These are phyloP conservation scores for Lomographa bimaculata DNA, from an alignment of 2,888 invertebrate species.

Conservation along the genomic window DNA sequence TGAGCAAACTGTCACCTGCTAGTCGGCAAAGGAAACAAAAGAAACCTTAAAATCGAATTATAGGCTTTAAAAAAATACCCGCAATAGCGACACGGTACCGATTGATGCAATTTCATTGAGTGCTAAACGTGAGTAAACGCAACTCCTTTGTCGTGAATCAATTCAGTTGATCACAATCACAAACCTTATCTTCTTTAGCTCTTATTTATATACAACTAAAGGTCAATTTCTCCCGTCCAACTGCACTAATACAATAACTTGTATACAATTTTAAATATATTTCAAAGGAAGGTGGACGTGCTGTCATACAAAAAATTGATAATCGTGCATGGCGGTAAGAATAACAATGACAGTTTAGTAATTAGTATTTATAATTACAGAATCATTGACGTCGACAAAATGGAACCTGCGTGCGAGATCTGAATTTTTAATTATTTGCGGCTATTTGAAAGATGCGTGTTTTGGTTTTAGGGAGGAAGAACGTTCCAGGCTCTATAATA, in stretches of 20 bases:
- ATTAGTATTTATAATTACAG: constrained; percentile 76
- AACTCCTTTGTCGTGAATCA: constrained; percentile 56
- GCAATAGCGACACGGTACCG: constrained; percentile 72
- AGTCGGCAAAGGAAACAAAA: constrained; percentile 52
- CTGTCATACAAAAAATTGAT: constrained; percentile 63
- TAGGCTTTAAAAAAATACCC: constrained; percentile 70
- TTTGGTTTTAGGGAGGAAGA: constrained; percentile 31
- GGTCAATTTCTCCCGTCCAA: constrained; percentile 43
- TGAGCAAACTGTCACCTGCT: constrained; percentile 59
- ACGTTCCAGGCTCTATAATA: too few relatives aligned
- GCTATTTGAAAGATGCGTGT: constrained; percentile 29
- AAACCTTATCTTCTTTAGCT: constrained; percentile 36
- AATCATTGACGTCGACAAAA: constrained; percentile 71
- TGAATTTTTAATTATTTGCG: constrained; percentile 61
- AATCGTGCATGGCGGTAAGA: constrained; percentile 62
- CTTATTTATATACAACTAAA: constrained; percentile 50
- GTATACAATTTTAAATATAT: constrained; percentile 47
- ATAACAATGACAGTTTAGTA: constrained; percentile 77
- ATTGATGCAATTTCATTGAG: constrained; percentile 80
- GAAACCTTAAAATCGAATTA: constrained; percentile 63
- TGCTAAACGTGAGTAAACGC: constrained; percentile 78
- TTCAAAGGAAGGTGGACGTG: constrained; percentile 61
- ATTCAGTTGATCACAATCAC: constrained; percentile 48
- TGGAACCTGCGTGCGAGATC: constrained; percentile 60
- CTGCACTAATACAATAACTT: constrained; percentile 31